Percentiles rank a stretch among this genome's conserved stretches.
These are phyloP conservation scores for Epistrophella euchroma DNA, from an alignment of 2,888 invertebrate species.

Conservation along the genomic window DNA sequence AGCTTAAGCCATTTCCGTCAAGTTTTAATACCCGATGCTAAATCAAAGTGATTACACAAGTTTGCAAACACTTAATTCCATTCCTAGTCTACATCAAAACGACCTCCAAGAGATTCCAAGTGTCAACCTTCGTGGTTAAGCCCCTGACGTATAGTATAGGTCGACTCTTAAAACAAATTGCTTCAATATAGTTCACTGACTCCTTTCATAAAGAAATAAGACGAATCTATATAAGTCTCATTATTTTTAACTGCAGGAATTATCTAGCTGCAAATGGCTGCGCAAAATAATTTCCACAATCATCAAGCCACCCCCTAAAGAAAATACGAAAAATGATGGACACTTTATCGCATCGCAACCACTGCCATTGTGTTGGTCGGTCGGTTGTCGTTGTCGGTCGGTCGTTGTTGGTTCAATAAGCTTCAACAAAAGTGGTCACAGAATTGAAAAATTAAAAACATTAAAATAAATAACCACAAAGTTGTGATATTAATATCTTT, in stretches of 20 bases:
- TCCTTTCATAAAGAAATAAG: slow-evolving; percentile 74
- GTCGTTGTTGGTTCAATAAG: slow-evolving; percentile 63
- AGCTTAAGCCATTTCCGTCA: neutral
- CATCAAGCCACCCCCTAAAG: slow-evolving; percentile 41
- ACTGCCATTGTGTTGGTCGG: neutral
- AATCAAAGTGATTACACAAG: slow-evolving; percentile 4
- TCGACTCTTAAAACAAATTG: slow-evolving; percentile 59
- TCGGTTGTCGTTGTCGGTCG: neutral
- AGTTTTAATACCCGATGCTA: neutral
- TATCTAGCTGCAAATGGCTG: slow-evolving; percentile 74
- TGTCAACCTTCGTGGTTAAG: slow-evolving; percentile 30
- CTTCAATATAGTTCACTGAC: slow-evolving; percentile 71
- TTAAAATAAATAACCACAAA: slow-evolving; percentile 77
- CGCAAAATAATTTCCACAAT: slow-evolving; percentile 70
- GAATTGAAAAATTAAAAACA: slow-evolving; percentile 77
- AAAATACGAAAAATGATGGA: slow-evolving; percentile 68
- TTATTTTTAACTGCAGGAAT: slow-evolving; percentile 76
- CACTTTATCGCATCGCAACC: slow-evolving; percentile 66
- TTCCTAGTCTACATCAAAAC: neutral
- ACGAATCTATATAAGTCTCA: slow-evolving; percentile 76
- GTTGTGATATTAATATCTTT: slow-evolving; percentile 76
- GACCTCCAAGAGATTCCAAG: neutral
- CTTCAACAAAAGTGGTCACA: slow-evolving; percentile 65
- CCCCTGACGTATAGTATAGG: slow-evolving; percentile 5
- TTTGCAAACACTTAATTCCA: slow-evolving; percentile 8